Evolutionary conservation across 2,888 invertebrate species (phyloP).

Genomic region (Trachelus stipa): DNA sequence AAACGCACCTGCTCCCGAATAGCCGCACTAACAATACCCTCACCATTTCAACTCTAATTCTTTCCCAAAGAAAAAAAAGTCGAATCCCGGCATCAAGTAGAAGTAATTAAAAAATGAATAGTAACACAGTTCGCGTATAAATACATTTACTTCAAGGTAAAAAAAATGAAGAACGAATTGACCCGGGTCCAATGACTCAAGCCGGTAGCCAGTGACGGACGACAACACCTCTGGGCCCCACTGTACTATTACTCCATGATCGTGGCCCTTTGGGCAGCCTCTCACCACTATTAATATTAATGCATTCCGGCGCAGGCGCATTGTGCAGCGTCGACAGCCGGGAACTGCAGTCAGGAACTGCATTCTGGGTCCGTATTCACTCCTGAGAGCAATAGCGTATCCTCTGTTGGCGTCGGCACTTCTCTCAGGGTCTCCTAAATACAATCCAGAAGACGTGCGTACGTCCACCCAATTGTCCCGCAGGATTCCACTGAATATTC

Average conservation of each 20-base stretch:
- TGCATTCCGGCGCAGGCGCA: constrained; percentile 53
- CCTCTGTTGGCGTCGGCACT: constrained; percentile 5
- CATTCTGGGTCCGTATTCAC: constrained; percentile 8
- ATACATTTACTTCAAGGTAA: no score
- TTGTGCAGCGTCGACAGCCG: constrained; percentile 45
- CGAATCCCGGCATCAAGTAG: no score
- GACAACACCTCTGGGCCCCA: constrained; percentile 6
- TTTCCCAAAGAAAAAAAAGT: no score
- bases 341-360: constrained; percentile 14
- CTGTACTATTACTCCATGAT: background rate
- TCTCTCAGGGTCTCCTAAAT: constrained; percentile 7
- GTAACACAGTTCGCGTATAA: no score
- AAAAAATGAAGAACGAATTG: no score
- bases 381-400: constrained; percentile 13
- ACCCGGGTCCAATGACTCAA: no score
- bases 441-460: constrained; percentile 15
- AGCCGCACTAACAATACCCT: no score
- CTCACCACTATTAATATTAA: constrained; percentile 54
- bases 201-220: no score
- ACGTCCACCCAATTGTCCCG: constrained; percentile 27
- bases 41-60: no score
- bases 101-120: no score
- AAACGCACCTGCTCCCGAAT: no score
- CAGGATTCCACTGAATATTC: constrained; percentile 45
- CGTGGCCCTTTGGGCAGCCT: constrained; percentile 7